Conservation (phyloP, 2,888 invertebrate species). For the Tipula vernalis region DNA sequence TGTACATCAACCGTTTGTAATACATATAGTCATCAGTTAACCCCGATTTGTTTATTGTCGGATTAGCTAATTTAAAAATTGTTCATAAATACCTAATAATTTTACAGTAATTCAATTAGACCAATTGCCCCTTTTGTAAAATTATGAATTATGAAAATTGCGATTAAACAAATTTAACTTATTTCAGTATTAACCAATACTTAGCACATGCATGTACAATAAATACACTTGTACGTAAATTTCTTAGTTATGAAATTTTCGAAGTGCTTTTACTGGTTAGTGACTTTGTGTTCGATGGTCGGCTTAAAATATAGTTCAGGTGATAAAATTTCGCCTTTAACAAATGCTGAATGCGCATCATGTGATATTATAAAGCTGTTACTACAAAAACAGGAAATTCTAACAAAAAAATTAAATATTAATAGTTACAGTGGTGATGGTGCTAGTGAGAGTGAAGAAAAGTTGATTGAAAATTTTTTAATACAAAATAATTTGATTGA, state of each 20-base stretch:
- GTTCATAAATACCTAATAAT: not conserved
- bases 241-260: not conserved
- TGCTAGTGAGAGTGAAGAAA: not conserved
- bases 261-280: not conserved
- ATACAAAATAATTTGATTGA: slow-evolving; percentile 13
- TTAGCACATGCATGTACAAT: not conserved
- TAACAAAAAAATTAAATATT: not conserved
- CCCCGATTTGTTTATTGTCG: not conserved
- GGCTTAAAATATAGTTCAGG: not conserved
- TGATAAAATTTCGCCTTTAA: not conserved
- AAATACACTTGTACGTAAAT: not conserved
- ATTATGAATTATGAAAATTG: not conserved
- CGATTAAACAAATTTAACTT: not conserved
- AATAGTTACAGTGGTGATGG: not conserved
- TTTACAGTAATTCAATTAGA: not conserved
- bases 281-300: not conserved
- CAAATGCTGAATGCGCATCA: not conserved
- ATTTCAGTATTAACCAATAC: not conserved
- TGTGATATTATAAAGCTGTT: not conserved
- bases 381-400: not conserved
- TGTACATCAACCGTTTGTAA: not conserved
- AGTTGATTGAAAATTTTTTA: not conserved
- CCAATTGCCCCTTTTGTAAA: not conserved
- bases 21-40: not conserved
- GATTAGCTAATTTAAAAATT: not conserved